Percentiles rank a stretch among this genome's conserved stretches.
phyloP scores from a whole-genome alignment of 2,888 invertebrate species.

The Pammene aurita region DNA sequence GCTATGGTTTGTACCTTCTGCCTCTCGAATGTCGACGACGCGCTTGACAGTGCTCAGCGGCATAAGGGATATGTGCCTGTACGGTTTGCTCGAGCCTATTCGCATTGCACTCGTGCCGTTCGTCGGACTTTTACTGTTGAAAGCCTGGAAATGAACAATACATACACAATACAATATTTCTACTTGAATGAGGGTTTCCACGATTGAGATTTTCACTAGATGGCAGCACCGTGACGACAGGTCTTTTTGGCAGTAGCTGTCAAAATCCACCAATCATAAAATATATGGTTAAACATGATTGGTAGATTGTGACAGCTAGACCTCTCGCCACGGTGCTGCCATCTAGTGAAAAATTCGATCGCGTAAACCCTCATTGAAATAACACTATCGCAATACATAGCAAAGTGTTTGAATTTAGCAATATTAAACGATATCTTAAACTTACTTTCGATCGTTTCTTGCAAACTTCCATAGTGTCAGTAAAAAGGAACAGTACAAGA shows the following conservation, averaged over 20 bases:
- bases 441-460: slow-evolving; percentile 90
- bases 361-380: too few relatives aligned
- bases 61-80: slow-evolving; percentile 95
- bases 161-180: neutral
- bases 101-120: slow-evolving; percentile 84
- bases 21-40: slow-evolving; percentile 94
- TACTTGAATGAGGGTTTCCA: too few relatives aligned
- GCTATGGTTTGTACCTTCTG: slow-evolving; percentile 84
- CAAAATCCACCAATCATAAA: too few relatives aligned
- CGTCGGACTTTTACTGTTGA: slow-evolving; percentile 82
- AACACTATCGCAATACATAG: neutral
- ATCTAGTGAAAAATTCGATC: too few relatives aligned
- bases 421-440: slow-evolving; percentile 11
- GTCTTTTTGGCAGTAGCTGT: too few relatives aligned
- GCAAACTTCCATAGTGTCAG: slow-evolving; percentile 96
- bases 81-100: slow-evolving; percentile 89
- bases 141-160: slow-evolving; percentile 61
- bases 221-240: too few relatives aligned
- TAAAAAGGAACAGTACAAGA: slow-evolving; percentile 95
- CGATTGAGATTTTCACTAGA: too few relatives aligned
- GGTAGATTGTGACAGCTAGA: too few relatives aligned
- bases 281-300: too few relatives aligned
- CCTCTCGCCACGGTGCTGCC: too few relatives aligned
- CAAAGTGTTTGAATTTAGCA: neutral
- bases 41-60: slow-evolving; percentile 94